phyloP scores from a whole-genome alignment of 2,113 vertebrate species.

The Saimiri boliviensis region DNA sequence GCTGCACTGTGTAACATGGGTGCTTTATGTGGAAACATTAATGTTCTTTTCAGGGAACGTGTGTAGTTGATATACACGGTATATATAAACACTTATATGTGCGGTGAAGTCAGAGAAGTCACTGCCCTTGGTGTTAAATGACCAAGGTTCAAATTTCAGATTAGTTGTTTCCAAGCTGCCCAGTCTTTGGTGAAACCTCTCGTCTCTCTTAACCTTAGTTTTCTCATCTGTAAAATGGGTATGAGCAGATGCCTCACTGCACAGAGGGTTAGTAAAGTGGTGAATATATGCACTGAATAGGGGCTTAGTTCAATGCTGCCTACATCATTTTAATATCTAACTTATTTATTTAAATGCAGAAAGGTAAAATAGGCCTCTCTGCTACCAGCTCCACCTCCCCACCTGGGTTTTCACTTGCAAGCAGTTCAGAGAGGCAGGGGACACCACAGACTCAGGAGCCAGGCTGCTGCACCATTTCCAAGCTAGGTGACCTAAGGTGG shows the following conservation, averaged over 20 bases:
- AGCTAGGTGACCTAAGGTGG: not conserved
- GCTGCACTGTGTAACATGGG: rapidly evolving
- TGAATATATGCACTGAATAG: not conserved
- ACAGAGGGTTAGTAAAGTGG: not conserved
- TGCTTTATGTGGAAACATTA: not conserved
- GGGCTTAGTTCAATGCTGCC: not conserved
- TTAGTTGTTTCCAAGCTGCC: not conserved
- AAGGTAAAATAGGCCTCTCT: not conserved
- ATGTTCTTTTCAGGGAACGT: not conserved
- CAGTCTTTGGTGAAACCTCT: not conserved
- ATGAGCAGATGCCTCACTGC: not conserved
- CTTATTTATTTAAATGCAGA: not conserved
- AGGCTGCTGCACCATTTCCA: not conserved
- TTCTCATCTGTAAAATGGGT: not conserved
- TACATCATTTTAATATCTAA: not conserved
- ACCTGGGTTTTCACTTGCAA: not conserved
- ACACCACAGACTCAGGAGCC: not conserved
- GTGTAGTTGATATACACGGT: rapidly evolving
- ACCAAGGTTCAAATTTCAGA: not conserved
- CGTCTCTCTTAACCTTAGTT: not conserved
- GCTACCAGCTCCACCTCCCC: not conserved
- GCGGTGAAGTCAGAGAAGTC: not conserved
- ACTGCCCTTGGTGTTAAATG: not conserved
- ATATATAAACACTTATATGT: rapidly evolving
- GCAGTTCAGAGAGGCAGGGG: rapidly evolving